Conservation (phyloP, 2,888 invertebrate genomes). For the Julus scanicus region DNA sequence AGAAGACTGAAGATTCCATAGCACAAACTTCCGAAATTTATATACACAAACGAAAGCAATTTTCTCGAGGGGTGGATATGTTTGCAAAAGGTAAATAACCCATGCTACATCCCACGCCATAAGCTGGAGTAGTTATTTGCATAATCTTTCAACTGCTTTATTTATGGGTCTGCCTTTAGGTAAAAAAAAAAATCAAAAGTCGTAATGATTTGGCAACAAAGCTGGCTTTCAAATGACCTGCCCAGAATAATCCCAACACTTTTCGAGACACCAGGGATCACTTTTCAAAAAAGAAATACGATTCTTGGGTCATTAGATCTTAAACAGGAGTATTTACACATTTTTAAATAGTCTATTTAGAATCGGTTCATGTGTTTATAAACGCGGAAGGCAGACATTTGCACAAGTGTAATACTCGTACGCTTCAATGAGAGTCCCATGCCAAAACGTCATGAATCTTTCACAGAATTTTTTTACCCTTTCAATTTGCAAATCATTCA, state of each 20-base stretch:
- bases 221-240: conserved; percentile 29
- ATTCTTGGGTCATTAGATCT: not conserved
- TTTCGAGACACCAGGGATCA: not conserved
- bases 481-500: too few relatives aligned
- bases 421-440: too few relatives aligned
- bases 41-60: not conserved
- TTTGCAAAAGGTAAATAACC: conserved; percentile 4
- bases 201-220: conserved; percentile 18
- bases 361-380: not conserved
- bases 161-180: not conserved
- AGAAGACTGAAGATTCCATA: not conserved
- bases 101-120: not conserved
- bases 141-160: not conserved
- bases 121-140: not conserved
- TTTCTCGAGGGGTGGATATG: not conserved
- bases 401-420: not conserved
- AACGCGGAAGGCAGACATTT: not conserved
- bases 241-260: not conserved
- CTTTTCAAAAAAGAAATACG: not conserved
- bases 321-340: not conserved
- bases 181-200: not conserved
- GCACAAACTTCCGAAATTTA: not conserved
- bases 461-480: too few relatives aligned
- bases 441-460: too few relatives aligned
- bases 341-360: not conserved